Evolutionary conservation across 2,888 invertebrate genomes (phyloP).

Genomic region (Willowsia nigromaculata): DNA sequence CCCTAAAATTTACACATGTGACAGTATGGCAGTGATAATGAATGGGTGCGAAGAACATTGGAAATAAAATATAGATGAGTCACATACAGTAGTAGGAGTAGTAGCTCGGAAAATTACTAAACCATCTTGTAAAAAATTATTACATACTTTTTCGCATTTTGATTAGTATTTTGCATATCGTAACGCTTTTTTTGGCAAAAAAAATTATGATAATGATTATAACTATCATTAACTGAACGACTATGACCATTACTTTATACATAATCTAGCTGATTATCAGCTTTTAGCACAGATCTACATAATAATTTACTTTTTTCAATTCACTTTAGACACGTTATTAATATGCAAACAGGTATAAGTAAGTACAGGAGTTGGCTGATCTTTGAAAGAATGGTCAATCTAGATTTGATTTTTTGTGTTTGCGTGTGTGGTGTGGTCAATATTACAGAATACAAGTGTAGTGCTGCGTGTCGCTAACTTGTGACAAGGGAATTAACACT

Average conservation of each 20-base stretch:
- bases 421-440: neutral
- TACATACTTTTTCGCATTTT: constrained; percentile 10
- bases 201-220: constrained; percentile 25
- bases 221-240: neutral
- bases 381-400: neutral
- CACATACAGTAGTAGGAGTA: neutral
- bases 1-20: neutral
- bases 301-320: neutral
- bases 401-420: neutral
- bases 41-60: neutral
- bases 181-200: constrained; percentile 1
- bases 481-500: constrained; percentile 28
- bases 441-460: neutral
- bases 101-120: constrained; percentile 16
- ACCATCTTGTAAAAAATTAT: constrained; percentile 25
- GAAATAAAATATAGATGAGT: neutral
- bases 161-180: neutral
- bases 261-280: neutral
- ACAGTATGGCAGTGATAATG: neutral
- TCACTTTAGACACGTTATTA: neutral
- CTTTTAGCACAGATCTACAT: neutral
- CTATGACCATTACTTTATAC: neutral
- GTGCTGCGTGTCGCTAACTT: constrained; percentile 16
- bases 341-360: neutral
- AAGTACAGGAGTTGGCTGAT: neutral